Base-by-base conservation (phyloP, 1,140 invertebrate genomes). In the Ganaspis sp. region DNA sequence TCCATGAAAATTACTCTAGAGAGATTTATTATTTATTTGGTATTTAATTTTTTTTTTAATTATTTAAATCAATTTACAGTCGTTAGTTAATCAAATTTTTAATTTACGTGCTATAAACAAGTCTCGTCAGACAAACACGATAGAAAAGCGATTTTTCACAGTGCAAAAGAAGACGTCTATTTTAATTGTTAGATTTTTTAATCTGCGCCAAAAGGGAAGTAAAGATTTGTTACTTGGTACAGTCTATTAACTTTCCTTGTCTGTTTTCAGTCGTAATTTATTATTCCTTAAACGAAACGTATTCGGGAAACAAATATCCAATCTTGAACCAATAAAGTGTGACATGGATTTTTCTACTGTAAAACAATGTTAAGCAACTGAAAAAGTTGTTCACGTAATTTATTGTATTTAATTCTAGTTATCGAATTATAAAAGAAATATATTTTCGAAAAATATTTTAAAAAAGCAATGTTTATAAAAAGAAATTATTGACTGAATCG, bases 191-290 rank as follows among this genome's bases (percentile, higher is more conserved):
- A 73, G 72, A 21, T 69, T 70, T 70, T 49, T 49, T 49, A 49
- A 40, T 73, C 19, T 49, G 73, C n/a, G n/a, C 42, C 34, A 73
- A 71, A 23, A 53, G 17, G 21, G 29, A 37, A 23, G 21, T 26
- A 73, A 70, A 77, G 78, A 82, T 82, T 80, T 82, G 76, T 78
- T 49, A 37, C 70, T 45, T 23, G 73, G 69, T 49, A 69, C 45
- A 54, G 70, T 73, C 54, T 71, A 80, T 77, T 77, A 73, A 75
- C 73, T 77, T 64, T 73, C 58, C 17, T 38, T 69, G 74, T 72
- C 70, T 37, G 19, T 34, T 37, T 53, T 53, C 53, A 38, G 77
- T 34, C 23, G 73, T 73, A 80, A 82, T 82, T 82, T 82, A 82
- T 82, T 82, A 80, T 80, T 72, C 45, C 45, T 49, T 17, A 8